Evolutionary conservation across 2,888 invertebrate genomes (phyloP).

Genomic region (Chloroclystis v-ata): DNA sequence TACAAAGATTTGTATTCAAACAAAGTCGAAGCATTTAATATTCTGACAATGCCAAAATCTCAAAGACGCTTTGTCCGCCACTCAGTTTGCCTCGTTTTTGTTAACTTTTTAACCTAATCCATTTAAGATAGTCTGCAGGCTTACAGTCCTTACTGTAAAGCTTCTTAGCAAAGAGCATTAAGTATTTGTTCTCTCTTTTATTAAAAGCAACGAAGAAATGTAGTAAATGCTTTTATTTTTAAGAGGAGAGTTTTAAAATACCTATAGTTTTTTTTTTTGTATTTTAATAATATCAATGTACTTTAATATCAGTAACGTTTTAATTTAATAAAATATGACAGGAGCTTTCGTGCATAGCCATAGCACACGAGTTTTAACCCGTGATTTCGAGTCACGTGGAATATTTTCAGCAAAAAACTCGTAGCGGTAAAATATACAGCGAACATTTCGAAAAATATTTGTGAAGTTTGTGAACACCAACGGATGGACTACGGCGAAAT

Average conservation of each 20-base stretch:
- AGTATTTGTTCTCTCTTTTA: constrained; percentile 17
- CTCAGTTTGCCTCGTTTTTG: constrained; percentile 27
- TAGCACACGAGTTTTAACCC: constrained; percentile 18
- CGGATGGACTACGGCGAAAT: neutral
- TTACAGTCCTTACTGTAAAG: constrained; percentile 20
- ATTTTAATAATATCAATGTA: too few species aligned
- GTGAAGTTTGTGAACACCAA: constrained; percentile 5
- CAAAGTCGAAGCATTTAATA: constrained; percentile 33
- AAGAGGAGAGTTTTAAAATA: too few species aligned
- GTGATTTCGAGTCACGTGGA: constrained; percentile 18
- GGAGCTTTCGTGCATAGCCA: constrained; percentile 5
- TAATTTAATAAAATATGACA: neutral
- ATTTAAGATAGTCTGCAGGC: constrained; percentile 24
- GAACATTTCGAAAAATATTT: constrained; percentile 14
- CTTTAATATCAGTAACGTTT: neutral
- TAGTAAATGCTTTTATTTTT: too few species aligned
- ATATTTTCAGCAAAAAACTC: constrained; percentile 17
- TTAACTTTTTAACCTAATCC: constrained; percentile 32
- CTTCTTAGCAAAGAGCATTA: constrained; percentile 24
- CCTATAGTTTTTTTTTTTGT: too few species aligned
- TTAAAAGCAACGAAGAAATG: constrained; percentile 1
- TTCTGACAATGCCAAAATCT: constrained; percentile 33
- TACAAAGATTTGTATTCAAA: constrained; percentile 28
- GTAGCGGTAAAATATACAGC: constrained; percentile 11
- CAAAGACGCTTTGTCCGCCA: constrained; percentile 19